These are phyloP conservation scores for Bicyclus anynana DNA, from an alignment of 1,140 invertebrate species.

Conservation along the genomic window DNA sequence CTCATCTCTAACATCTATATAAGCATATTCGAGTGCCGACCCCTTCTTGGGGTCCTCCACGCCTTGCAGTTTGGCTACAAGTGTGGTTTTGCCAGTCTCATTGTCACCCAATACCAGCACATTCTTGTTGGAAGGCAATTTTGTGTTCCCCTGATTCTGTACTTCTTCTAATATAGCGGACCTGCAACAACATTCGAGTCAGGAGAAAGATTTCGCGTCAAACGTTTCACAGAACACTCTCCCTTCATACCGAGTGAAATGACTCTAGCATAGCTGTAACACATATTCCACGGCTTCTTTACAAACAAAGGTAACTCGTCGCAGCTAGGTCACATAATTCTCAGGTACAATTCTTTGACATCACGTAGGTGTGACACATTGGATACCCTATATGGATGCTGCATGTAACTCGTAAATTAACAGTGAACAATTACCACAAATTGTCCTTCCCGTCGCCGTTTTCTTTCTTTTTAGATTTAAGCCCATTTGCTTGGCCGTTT, in stretches of 20 bases:
- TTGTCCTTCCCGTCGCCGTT: constrained; percentile 80
- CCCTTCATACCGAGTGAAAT: not conserved
- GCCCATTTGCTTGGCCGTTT: constrained; percentile 79
- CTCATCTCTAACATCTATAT: constrained; percentile 98
- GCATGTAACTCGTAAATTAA: constrained; percentile 63
- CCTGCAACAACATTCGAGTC: constrained; percentile 78
- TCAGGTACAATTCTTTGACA: constrained; percentile 68
- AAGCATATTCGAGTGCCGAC: constrained; percentile 98
- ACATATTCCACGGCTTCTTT: constrained; percentile 42
- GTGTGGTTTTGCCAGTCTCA: constrained; percentile 97
- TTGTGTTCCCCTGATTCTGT: constrained; percentile 94
- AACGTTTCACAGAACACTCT: constrained; percentile 3
- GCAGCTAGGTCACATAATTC: constrained; percentile 71
- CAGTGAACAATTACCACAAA: constrained; percentile 79
- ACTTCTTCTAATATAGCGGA: constrained; percentile 95
- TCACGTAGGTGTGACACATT: constrained; percentile 77
- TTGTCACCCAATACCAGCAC: constrained; percentile 95
- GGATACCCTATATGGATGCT: constrained; percentile 72
- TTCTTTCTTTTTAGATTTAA: constrained; percentile 82
- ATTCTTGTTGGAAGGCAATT: constrained; percentile 95
- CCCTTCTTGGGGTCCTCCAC: constrained; percentile 98
- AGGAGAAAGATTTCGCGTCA: constrained; percentile 1
- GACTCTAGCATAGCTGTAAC: not conserved
- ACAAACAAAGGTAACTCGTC: constrained; percentile 64
- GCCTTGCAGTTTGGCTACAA: constrained; percentile 95